These are phyloP conservation scores for Cephus runcator DNA, from an alignment of 2,888 invertebrate species.

Conservation along the genomic window DNA sequence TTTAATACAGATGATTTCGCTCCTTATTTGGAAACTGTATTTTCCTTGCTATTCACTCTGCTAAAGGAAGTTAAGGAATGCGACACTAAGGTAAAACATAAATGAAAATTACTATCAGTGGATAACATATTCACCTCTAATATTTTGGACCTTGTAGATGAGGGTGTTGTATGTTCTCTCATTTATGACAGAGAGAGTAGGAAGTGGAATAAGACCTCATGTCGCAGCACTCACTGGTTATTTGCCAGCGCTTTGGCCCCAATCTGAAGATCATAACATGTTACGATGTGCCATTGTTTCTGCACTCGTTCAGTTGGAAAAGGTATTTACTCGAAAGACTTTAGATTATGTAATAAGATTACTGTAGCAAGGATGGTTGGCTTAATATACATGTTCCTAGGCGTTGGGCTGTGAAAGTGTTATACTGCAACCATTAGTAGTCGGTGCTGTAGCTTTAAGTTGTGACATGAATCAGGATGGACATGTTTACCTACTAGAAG, in stretches of 20 bases:
- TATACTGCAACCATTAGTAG: constrained; percentile 67
- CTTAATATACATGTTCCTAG: constrained; percentile 46
- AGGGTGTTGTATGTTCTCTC: constrained; percentile 91
- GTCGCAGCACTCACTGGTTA: constrained; percentile 80
- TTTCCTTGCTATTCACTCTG: constrained; percentile 83
- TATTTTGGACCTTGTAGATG: constrained; percentile 71
- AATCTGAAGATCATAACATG: constrained; percentile 89
- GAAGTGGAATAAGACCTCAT: constrained; percentile 78
- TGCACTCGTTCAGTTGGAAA: constrained; percentile 86
- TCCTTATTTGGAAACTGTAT: constrained; percentile 83
- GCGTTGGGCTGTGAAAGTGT: constrained; percentile 67
- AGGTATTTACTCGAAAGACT: constrained; percentile 65
- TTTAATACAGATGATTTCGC: constrained; percentile 88
- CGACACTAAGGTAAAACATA: constrained; percentile 81
- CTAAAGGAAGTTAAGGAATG: constrained; percentile 90
- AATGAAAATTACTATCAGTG: neutral
- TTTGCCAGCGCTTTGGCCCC: constrained; percentile 88
- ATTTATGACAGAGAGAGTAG: constrained; percentile 88
- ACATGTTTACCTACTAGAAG: constrained; percentile 91
- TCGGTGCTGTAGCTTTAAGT: constrained; percentile 76
- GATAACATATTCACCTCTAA: constrained; percentile 17
- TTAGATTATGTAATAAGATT: neutral
- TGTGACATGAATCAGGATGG: constrained; percentile 83
- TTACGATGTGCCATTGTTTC: constrained; percentile 90
- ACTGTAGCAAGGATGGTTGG: neutral